phyloP scores from a whole-genome alignment of 2,888 invertebrate species.

The Nesidiocoris tenuis region DNA sequence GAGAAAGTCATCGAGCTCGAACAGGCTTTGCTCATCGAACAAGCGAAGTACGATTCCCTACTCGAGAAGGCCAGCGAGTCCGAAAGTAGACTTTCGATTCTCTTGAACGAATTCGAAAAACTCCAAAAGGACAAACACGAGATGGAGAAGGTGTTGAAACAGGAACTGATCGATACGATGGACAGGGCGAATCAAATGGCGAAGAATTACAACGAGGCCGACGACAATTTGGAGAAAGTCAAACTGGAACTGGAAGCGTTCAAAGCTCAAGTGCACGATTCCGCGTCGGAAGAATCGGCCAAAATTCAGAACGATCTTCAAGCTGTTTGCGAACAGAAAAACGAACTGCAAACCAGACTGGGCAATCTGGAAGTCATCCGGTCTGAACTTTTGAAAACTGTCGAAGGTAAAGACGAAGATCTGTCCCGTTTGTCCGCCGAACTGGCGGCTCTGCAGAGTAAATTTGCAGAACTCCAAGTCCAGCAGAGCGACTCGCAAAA shows the following conservation, averaged over 20 bases:
- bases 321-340: constrained; percentile 49
- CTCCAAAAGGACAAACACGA: constrained; percentile 39
- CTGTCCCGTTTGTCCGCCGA: constrained; percentile 38
- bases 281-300: neutral
- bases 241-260: constrained; percentile 30
- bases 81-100: constrained; percentile 63
- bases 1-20: constrained; percentile 59
- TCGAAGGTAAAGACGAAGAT: constrained; percentile 54
- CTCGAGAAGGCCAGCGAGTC: constrained; percentile 63
- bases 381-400: constrained; percentile 47
- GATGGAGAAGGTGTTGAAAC: constrained; percentile 43
- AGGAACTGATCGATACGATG: constrained; percentile 47
- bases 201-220: constrained; percentile 41
- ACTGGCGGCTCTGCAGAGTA: constrained; percentile 11
- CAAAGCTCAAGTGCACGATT: constrained; percentile 39
- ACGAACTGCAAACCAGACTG: constrained; percentile 54
- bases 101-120: constrained; percentile 51
- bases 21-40: constrained; percentile 56
- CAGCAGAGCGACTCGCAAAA: constrained; percentile 56
- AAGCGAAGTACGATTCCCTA: constrained; percentile 56
- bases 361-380: constrained; percentile 35
- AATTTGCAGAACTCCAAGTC: neutral
- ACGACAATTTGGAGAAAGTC: constrained; percentile 29
- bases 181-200: constrained; percentile 45
- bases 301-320: constrained; percentile 45